These are phyloP conservation scores for Notiomystis cincta DNA, from an alignment of 2,113 vertebrate species.

Conservation along the genomic window DNA sequence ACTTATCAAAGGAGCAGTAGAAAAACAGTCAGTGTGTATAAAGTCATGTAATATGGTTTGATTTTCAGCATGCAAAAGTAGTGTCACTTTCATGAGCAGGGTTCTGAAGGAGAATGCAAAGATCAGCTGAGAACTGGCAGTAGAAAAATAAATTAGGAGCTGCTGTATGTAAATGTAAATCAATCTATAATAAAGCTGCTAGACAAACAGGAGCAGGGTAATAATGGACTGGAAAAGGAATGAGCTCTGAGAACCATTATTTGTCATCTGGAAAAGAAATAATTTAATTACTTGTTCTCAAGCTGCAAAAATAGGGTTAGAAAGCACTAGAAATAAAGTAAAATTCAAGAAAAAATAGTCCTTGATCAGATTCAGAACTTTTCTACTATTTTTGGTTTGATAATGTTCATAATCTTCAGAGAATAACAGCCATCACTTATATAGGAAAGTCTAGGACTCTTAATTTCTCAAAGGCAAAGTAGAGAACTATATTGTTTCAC, in stretches of 20 bases:
- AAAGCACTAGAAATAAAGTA: neutral
- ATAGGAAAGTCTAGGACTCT: neutral
- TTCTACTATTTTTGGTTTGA: neutral
- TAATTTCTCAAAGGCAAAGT: neutral
- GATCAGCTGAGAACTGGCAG: neutral
- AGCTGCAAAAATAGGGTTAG: neutral
- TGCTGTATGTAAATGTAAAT: neutral
- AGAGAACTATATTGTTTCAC: neutral
- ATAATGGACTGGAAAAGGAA: neutral
- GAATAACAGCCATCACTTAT: neutral
- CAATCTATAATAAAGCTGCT: neutral
- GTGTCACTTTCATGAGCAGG: neutral
- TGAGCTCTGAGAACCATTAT: neutral
- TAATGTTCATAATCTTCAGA: neutral
- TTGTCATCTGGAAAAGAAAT: neutral
- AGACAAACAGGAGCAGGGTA: neutral
- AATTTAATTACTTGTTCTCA: neutral
- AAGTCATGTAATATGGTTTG: neutral
- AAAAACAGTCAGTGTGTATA: neutral
- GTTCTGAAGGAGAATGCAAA: neutral
- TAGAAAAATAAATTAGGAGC: neutral
- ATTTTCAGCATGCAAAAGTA: neutral
- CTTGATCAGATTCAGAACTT: neutral
- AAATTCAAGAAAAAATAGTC: neutral
- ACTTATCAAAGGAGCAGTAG: neutral